Conservation (phyloP, 2,888 invertebrate genomes). For the Endomychus coccineus region DNA sequence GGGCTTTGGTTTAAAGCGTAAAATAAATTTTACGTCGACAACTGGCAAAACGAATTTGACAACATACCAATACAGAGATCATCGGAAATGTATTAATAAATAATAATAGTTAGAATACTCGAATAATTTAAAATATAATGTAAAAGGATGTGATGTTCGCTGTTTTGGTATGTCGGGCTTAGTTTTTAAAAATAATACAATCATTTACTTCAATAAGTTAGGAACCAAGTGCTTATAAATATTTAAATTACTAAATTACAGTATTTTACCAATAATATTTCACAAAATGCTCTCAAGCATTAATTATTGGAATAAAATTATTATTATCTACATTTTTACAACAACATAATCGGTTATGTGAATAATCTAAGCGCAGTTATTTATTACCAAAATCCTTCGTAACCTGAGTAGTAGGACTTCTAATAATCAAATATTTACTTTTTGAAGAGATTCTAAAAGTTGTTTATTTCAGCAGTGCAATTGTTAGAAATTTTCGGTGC, state of each 20-base stretch:
- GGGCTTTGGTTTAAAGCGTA: conserved; percentile 40
- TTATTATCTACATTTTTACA: conserved; percentile 41
- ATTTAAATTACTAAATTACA: conserved; percentile 35
- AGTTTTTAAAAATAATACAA: conserved; percentile 33
- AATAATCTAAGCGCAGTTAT: too few species aligned
- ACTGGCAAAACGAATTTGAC: conserved; percentile 33
- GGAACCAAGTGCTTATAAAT: conserved; percentile 45
- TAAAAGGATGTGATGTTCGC: conserved; percentile 33
- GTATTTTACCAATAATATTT: conserved; percentile 35
- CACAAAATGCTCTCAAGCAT: conserved; percentile 31
- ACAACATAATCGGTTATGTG: conserved; percentile 17
- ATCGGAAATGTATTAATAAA: conserved; percentile 22
- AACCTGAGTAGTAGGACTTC: too few species aligned
- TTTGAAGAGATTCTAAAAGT: too few species aligned
- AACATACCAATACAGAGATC: conserved; percentile 34
- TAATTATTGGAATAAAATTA: conserved; percentile 37
- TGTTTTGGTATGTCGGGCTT: conserved; percentile 33
- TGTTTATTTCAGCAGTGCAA: too few species aligned
- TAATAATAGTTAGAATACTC: conserved; percentile 31
- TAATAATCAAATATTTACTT: too few species aligned
- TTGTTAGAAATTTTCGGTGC: too few species aligned
- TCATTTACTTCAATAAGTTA: conserved; percentile 40
- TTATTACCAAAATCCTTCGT: too few species aligned
- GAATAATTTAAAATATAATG: conserved; percentile 31
- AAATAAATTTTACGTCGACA: conserved; percentile 27